These are phyloP conservation scores for Pogona vitticeps DNA, from an alignment of 2,113 vertebrate genomes.

Conservation along the genomic window DNA sequence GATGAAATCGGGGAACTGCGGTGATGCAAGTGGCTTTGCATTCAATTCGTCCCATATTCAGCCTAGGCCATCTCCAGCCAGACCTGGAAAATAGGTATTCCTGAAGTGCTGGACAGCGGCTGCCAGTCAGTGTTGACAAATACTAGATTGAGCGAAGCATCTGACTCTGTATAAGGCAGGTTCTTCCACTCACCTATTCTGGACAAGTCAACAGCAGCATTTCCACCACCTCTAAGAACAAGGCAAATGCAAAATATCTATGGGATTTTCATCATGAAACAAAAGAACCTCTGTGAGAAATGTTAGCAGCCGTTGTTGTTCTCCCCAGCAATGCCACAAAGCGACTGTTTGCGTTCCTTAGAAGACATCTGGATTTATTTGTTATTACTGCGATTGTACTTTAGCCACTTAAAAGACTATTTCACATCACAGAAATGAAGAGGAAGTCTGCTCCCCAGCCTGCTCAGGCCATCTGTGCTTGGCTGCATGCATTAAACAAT, in stretches of 20 bases:
- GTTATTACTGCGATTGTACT: conserved; percentile 32
- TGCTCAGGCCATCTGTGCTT: conserved; percentile 67
- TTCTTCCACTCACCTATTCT: background rate
- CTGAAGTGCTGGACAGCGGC: too few species aligned
- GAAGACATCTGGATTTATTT: conserved; percentile 30
- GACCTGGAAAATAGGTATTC: too few species aligned
- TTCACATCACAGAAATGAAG: conserved; percentile 55
- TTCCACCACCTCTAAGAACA: background rate
- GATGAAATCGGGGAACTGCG: background rate
- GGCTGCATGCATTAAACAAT: conserved; percentile 43
- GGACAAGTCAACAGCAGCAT: background rate
- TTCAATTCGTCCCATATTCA: too few species aligned
- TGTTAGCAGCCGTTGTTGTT: fast-evolving
- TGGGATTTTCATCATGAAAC: background rate
- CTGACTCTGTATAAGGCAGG: too few species aligned
- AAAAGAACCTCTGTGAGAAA: fast-evolving
- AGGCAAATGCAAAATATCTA: background rate
- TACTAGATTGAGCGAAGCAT: too few species aligned
- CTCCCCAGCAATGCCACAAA: fast-evolving
- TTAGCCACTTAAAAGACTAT: conserved; percentile 62
- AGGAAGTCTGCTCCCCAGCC: conserved; percentile 67
- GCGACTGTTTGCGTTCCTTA: background rate
- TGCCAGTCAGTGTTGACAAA: too few species aligned
- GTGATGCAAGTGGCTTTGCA: too few species aligned
- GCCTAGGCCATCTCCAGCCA: too few species aligned